Evolutionary conservation across 1,140 invertebrate species (phyloP).

Genomic region (Brevipalpus yothersi): DNA sequence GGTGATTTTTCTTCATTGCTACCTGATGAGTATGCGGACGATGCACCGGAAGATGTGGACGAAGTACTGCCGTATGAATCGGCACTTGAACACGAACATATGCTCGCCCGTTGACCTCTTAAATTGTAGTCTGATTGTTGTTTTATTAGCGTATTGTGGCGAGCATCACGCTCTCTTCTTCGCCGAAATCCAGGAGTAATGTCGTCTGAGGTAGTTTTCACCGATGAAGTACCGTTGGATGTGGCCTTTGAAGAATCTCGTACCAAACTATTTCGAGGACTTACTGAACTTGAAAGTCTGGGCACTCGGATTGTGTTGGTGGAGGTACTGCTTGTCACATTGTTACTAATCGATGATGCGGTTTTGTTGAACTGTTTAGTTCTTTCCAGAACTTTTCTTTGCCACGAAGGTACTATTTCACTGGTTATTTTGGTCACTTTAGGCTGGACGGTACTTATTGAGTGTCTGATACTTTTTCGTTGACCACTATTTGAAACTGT

Average conservation of each 20-base stretch:
- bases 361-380: not conserved
- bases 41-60: conserved; percentile 1
- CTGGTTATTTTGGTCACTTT: conserved; percentile 6
- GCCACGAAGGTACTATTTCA: not conserved
- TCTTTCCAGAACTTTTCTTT: not conserved
- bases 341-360: not conserved
- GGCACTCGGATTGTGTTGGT: not conserved
- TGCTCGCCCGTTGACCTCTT: conserved; percentile 21
- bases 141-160: conserved; percentile 8
- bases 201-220: conserved; percentile 5
- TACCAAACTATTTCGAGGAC: no score
- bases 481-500: conserved; percentile 12
- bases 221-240: not conserved
- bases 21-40: conserved; percentile 3
- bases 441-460: conserved; percentile 2
- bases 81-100: conserved; percentile 6
- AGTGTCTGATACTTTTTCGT: conserved; percentile 13
- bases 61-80: conserved; percentile 7
- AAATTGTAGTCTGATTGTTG: conserved; percentile 21
- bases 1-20: conserved; percentile 7
- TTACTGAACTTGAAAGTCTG: no score
- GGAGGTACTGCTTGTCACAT: not conserved
- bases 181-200: conserved; percentile 10
- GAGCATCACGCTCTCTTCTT: conserved; percentile 9
- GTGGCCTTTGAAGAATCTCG: not conserved